Conservation (phyloP, 1,140 invertebrate genomes). For the Ooceraea biroi region DNA sequence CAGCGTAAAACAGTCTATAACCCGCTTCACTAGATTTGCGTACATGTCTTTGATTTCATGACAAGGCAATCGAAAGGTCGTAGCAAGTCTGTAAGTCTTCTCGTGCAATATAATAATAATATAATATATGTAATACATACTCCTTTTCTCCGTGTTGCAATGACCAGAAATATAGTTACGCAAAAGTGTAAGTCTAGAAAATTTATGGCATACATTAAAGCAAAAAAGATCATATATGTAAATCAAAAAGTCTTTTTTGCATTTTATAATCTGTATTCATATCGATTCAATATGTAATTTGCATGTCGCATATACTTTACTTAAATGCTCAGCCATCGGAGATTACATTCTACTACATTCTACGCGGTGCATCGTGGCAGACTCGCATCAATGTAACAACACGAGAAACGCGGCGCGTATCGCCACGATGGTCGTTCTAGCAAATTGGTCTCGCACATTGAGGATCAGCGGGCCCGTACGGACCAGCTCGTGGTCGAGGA, state of each 20-base stretch:
- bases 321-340: not conserved
- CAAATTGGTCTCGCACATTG: constrained; percentile 58
- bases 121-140: not conserved
- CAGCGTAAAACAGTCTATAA: constrained; percentile 33
- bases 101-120: no score
- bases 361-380: constrained; percentile 20
- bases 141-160: not conserved
- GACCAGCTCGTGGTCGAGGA: constrained; percentile 9
- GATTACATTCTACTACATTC: constrained; percentile 21
- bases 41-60: constrained; percentile 2
- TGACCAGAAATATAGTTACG: not conserved
- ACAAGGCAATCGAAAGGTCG: not conserved
- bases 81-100: not conserved
- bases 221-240: not conserved
- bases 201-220: constrained; percentile 30
- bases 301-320: constrained; percentile 19
- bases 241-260: constrained; percentile 10
- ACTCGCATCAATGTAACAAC: constrained; percentile 31
- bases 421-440: constrained; percentile 16
- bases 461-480: constrained; percentile 6
- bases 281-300: constrained; percentile 2
- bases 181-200: constrained; percentile 19
- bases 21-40: constrained; percentile 38
- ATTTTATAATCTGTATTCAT: constrained; percentile 10
- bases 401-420: not conserved